phyloP scores from a whole-genome alignment of 2,888 invertebrate genomes.

The Charanyca ferruginea region DNA sequence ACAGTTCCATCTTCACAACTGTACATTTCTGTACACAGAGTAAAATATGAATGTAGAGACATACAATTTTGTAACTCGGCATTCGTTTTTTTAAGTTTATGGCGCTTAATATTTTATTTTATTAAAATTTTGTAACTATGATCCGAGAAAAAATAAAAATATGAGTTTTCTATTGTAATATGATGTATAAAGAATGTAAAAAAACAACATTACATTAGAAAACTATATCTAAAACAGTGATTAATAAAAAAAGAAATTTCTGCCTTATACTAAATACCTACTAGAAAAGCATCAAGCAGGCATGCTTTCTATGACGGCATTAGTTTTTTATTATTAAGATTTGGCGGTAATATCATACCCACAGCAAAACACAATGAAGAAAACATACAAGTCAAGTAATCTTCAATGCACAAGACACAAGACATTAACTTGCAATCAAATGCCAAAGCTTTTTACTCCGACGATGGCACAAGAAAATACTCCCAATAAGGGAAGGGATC shows the following conservation, averaged over 20 bases:
- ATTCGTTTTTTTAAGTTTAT: background rate
- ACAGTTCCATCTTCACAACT: conserved; percentile 83
- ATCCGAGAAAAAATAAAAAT: too few relatives aligned
- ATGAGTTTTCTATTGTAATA: too few relatives aligned
- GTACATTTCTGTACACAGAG: conserved; percentile 78
- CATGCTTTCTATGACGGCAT: background rate
- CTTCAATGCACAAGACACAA: conserved; percentile 24
- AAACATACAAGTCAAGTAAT: conserved; percentile 12
- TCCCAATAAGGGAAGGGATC: conserved; percentile 36
- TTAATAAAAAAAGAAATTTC: too few relatives aligned
- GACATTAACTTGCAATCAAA: conserved; percentile 30
- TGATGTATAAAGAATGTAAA: too few relatives aligned
- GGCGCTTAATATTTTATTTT: background rate
- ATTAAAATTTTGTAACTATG: too few relatives aligned
- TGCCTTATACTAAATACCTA: too few relatives aligned
- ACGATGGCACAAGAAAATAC: conserved; percentile 29
- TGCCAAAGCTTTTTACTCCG: conserved; percentile 32
- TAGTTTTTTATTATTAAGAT: too few relatives aligned
- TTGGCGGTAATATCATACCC: background rate
- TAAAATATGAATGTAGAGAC: conserved; percentile 61
- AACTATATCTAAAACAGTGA: too few relatives aligned
- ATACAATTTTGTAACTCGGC: conserved; percentile 5
- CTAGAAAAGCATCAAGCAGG: background rate
- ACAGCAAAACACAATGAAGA: conserved; percentile 4
- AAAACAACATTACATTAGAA: too few relatives aligned